Percentiles rank a stretch among this genome's conserved stretches.
Conservation (phyloP, 2,113 vertebrate genomes). For the Amia ocellicauda region DNA sequence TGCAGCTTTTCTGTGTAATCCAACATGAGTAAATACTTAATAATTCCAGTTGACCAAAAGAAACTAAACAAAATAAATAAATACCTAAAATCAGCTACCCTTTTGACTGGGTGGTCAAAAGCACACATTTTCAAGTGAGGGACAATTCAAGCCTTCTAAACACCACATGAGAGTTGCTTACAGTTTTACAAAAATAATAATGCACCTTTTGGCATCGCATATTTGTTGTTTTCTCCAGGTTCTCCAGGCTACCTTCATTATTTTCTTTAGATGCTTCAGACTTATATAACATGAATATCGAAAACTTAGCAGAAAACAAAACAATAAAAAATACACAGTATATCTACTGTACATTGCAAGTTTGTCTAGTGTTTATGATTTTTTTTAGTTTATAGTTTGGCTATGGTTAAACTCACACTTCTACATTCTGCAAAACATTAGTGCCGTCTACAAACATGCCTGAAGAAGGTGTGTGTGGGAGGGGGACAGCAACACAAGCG, state of each 20-base stretch:
- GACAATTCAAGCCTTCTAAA: no score
- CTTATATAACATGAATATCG: slow-evolving; percentile 8
- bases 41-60: no score
- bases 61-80: slow-evolving; percentile 37
- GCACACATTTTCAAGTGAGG: no score
- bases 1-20: no score
- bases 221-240: slow-evolving; percentile 38
- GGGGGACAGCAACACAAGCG: not conserved
- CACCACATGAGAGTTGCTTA: no score
- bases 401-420: slow-evolving; percentile 23
- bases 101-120: no score
- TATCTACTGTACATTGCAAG: slow-evolving; percentile 22
- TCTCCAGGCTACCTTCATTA: slow-evolving; percentile 29
- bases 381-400: not conserved
- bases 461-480: slow-evolving; percentile 5
- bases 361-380: slow-evolving; percentile 1
- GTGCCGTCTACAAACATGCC: slow-evolving; percentile 37
- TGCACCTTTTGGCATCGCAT: no score
- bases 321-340: not conserved
- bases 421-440: slow-evolving; percentile 17
- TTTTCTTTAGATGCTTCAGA: slow-evolving; percentile 25
- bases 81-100: not conserved
- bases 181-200: no score
- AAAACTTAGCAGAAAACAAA: slow-evolving; percentile 25
- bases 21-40: no score